phyloP scores from a whole-genome alignment of 2,888 invertebrate genomes.

The Cephus nigrinus region DNA sequence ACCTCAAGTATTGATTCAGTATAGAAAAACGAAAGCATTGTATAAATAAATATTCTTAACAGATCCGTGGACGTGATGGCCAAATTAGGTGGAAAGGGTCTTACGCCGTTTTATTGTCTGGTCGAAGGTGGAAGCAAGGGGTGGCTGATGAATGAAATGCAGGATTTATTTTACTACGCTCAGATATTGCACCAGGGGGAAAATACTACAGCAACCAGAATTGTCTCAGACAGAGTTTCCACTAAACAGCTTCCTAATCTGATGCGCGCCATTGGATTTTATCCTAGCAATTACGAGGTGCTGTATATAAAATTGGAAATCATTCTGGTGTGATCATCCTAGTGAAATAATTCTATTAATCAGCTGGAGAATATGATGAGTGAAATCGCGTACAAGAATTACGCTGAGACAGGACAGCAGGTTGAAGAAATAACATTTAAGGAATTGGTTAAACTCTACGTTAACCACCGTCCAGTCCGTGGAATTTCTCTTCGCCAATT shows the following conservation, averaged over 20 bases:
- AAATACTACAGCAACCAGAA: conserved; percentile 72
- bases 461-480: conserved; percentile 75
- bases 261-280: conserved; percentile 81
- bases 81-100: conserved; percentile 69
- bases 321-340: background rate
- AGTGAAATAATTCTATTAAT: background rate
- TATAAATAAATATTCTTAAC: conserved; percentile 6
- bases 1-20: conserved; percentile 62
- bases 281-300: conserved; percentile 81
- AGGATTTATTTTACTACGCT: conserved; percentile 81
- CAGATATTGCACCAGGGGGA: conserved; percentile 81
- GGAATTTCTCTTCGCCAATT: conserved; percentile 68
- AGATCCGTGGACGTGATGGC: conserved; percentile 70
- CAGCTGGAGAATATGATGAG: conserved; percentile 73
- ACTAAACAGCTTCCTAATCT: conserved; percentile 78
- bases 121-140: conserved; percentile 79
- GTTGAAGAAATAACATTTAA: conserved; percentile 73
- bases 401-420: conserved; percentile 65
- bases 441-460: conserved; percentile 74
- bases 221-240: conserved; percentile 72
- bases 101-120: conserved; percentile 78
- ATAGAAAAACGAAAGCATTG: background rate
- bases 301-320: background rate
- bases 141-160: conserved; percentile 78
- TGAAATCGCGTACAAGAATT: conserved; percentile 71